Percentiles rank a stretch among this genome's conserved stretches.
Conservation (phyloP, 2,797 vertebrate species). For the Epinephelus malabaricus region DNA sequence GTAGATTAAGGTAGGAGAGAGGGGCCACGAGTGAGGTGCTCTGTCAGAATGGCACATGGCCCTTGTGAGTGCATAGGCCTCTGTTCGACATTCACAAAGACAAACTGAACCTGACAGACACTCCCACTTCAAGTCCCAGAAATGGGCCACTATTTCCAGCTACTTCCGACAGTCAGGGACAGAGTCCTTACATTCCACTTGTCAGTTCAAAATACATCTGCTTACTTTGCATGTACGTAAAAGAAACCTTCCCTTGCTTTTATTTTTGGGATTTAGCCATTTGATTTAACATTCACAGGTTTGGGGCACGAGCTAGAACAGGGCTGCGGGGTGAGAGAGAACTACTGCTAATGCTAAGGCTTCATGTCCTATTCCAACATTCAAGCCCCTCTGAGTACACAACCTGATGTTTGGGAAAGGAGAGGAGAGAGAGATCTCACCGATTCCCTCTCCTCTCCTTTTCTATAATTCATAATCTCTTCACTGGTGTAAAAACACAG, state of each 20-base stretch:
- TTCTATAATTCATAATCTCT: constrained; percentile 75
- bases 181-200: constrained; percentile 84
- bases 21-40: constrained; percentile 65
- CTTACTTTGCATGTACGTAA: constrained; percentile 62
- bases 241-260: constrained; percentile 70
- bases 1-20: constrained; percentile 59
- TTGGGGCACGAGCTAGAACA: constrained; percentile 57
- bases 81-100: constrained; percentile 75
- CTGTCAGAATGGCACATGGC: constrained; percentile 65
- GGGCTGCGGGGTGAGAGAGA: constrained; percentile 37
- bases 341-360: constrained; percentile 73
- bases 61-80: constrained; percentile 78
- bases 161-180: constrained; percentile 64
- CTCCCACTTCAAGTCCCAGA: constrained; percentile 37
- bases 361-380: constrained; percentile 59
- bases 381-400: constrained; percentile 61
- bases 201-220: constrained; percentile 82
- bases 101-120: constrained; percentile 61
- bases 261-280: constrained; percentile 80
- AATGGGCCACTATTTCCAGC: constrained; percentile 47
- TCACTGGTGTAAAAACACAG: constrained; percentile 72
- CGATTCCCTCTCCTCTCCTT: constrained; percentile 34
- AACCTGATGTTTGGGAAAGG: constrained; percentile 67
- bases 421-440: constrained; percentile 40
- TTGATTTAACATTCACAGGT: constrained; percentile 76